Evolutionary conservation across 1,140 invertebrate species (phyloP), one percentile per base, ranked within the genome.

Genomic region (Aphaenogaster ashmeadi): DNA sequence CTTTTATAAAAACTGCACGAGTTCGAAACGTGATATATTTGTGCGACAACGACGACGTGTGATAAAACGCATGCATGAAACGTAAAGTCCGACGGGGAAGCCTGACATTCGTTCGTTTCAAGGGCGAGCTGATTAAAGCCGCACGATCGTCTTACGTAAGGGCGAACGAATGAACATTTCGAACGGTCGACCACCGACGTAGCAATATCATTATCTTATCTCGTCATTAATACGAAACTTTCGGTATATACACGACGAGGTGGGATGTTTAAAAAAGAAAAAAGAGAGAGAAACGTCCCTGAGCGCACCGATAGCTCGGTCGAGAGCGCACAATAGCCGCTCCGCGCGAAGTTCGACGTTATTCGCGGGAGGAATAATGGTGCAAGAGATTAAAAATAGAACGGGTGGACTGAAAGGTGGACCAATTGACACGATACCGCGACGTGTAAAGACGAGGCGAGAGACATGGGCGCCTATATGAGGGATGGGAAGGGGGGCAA

Each of bases 61-160:
- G 38, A n/a, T 83, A 47, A 64, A 83, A 81, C 11, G 13, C 56
- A 56, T 38, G 52, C 18, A 47, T 13, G 15, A 60, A 72, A 58
- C 8, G 6, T 44, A 72, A 83, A 27, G 27, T 27, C 27, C 69
- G 27, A 27, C 27, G 13, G 13, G 52, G 80, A 84, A 84, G 80
- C 80, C 80, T 50, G 27, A 84, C n/a, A 84, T 84, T 74, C 44
- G 36, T 80, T 41, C 47, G 41, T 78, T 33, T 84, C 80, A 84
- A 84, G 80, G 80, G 54, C 80, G 80, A 84, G 69, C 69, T 84
- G 80, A 84, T 84, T 84, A 84, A 84, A 75, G 69, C 27, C 41
- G n/a, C 54, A n/a, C 80, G 33, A 84, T 62, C 56, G 69, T 50
- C 80, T 84, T 84, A 79, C 58, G 41, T 86, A 79, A 86, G 47